These are phyloP conservation scores for Lathamus discolor DNA, from an alignment of 2,113 vertebrate genomes.

Conservation along the genomic window DNA sequence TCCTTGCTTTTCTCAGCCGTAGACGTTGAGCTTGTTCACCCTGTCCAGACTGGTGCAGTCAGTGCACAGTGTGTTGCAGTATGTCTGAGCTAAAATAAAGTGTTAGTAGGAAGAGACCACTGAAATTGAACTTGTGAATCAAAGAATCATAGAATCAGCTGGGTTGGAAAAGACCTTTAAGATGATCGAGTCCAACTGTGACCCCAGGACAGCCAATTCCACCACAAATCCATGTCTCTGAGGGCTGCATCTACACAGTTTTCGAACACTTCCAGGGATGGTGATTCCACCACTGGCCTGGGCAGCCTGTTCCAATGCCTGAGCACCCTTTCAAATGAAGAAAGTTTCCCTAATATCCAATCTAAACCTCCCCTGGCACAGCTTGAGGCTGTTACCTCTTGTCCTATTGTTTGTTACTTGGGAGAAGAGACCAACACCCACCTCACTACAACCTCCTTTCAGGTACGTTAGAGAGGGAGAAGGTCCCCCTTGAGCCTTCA, in stretches of 20 bases:
- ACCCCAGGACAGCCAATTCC: neutral
- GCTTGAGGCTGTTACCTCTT: neutral
- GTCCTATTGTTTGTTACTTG: neutral
- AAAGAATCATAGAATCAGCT: neutral
- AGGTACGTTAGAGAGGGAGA: neutral
- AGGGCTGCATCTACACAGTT: neutral
- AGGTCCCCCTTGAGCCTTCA: neutral
- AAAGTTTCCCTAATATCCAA: neutral
- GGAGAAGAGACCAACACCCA: neutral
- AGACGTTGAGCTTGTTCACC: accelerated
- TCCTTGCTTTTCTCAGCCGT: neutral
- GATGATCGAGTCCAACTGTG: neutral
- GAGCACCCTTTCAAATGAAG: neutral
- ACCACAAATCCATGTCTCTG: neutral
- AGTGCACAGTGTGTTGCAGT: neutral
- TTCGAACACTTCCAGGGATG: neutral
- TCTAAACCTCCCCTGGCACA: neutral
- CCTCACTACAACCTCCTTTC: neutral
- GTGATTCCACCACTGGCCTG: neutral
- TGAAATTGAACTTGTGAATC: neutral
- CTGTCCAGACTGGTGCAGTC: accelerated
- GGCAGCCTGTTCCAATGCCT: neutral
- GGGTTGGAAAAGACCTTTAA: neutral
- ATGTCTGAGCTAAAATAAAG: neutral
- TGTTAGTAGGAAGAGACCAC: neutral